Base-by-base conservation (phyloP, 2,797 vertebrate genomes). In the Austrolebias charrua region DNA sequence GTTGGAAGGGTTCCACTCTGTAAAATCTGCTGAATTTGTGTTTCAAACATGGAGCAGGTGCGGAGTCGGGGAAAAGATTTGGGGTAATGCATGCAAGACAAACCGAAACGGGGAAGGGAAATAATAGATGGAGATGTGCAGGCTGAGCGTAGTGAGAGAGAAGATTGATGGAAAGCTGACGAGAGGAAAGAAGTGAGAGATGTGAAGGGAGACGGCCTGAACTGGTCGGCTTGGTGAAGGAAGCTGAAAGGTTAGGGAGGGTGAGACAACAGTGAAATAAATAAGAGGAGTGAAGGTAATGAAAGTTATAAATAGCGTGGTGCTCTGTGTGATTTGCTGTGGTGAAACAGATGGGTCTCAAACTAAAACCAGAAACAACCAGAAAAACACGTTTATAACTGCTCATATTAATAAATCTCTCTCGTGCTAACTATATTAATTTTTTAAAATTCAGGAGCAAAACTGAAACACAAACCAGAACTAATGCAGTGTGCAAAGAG, bases 291-390 rank as follows among this genome's bases (percentile, higher is more conserved):
- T 18, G 66, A 55, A 63, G 62, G 79, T 76, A 71, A 81, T 78
- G 71, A 76, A 79, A 79, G 72, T 47, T 76, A 84, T 67, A 82
- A 84, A 85, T 80, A 76, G 67, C 71, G 60, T 71, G 73, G 55
- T 11, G 56, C 74, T 82, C 48, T 75, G 79, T 73, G 70, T 78
- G 78, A 82, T 78, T 79, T 71, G 48, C 55, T 70, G 52, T 19
- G 46, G 64, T 75, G 59, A 60, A 73, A 69, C 84, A 76, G 78
- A 81, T 79, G 83, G 74, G 73, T 75, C 74, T 78, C 68, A 40
- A 42, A 54, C 38, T 42, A 48, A 60, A 24, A 63, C 66, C 56
- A 48, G 59, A 33, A 38, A 49, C 38, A 40, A 10, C 38, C 18
- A 47, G 18, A 20, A 19, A 6, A 19, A 6, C 18, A 42, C 29